Evolutionary conservation across 2,888 invertebrate species (phyloP).

Genomic region (Rapana venosa): DNA sequence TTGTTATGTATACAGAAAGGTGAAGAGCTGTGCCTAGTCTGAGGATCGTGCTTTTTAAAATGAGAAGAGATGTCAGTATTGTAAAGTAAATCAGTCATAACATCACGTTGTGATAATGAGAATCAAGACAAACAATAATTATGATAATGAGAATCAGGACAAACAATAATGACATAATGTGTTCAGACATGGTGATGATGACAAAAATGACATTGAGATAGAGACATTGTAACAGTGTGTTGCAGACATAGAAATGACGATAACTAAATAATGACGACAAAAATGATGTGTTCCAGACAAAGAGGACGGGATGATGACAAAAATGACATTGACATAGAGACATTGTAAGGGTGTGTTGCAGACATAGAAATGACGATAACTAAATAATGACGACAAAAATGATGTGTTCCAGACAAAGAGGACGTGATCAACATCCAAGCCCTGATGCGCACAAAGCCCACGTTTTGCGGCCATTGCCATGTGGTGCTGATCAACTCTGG

Average conservation of each 20-base stretch:
- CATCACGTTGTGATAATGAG: too few species aligned
- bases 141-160: too few species aligned
- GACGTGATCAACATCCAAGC: slow-evolving; percentile 89
- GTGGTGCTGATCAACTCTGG: slow-evolving; percentile 91
- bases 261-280: background rate
- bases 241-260: background rate
- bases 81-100: too few species aligned
- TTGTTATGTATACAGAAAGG: too few species aligned
- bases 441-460: slow-evolving; percentile 91
- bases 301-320: too few species aligned
- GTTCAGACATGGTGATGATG: background rate
- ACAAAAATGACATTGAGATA: too few species aligned
- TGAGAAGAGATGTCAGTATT: too few species aligned
- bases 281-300: background rate
- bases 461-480: slow-evolving; percentile 95
- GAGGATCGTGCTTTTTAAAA: too few species aligned
- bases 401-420: slow-evolving; percentile 74
- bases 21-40: too few species aligned
- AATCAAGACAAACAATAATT: too few species aligned
- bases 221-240: background rate
- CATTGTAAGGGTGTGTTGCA: background rate
- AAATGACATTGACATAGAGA: too few species aligned
- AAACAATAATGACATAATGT: too few species aligned
- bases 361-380: background rate
- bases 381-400: background rate